Evolutionary conservation across 2,797 vertebrate species (phyloP).

Genomic region (Eupleurogrammus muticus): DNA sequence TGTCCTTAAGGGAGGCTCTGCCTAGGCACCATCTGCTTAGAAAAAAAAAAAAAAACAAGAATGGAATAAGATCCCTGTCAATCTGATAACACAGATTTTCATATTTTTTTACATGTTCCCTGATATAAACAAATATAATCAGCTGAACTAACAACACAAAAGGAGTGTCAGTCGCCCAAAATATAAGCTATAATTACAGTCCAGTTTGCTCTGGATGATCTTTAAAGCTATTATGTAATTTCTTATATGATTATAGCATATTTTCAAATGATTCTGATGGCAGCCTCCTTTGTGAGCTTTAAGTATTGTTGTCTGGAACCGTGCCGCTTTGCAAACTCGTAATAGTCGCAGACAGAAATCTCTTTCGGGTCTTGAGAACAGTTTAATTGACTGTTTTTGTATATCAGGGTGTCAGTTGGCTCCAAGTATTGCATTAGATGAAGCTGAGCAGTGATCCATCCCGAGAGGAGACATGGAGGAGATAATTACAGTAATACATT

Average conservation of each 20-base stretch:
- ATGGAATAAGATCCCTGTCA: too few relatives aligned
- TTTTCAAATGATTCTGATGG: neutral
- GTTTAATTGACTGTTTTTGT: slow-evolving; percentile 23
- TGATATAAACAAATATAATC: too few relatives aligned
- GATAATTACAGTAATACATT: slow-evolving; percentile 57
- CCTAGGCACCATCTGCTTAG: too few relatives aligned
- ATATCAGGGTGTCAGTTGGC: neutral
- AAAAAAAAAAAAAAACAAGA: too few relatives aligned
- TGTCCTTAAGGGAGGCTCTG: too few relatives aligned
- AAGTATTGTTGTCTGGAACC: neutral
- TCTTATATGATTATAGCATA: neutral
- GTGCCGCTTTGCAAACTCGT: neutral
- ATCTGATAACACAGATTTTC: too few relatives aligned
- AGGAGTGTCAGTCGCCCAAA: too few relatives aligned
- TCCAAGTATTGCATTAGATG: slow-evolving; percentile 15
- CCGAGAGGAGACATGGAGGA: slow-evolving; percentile 45
- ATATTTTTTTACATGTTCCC: too few relatives aligned
- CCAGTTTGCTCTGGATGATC: too few relatives aligned
- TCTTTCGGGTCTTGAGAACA: neutral
- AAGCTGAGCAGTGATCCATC: slow-evolving; percentile 36
- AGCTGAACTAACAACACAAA: too few relatives aligned
- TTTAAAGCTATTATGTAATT: too few relatives aligned
- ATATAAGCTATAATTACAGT: too few relatives aligned
- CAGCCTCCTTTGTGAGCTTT: neutral
- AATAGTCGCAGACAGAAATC: slow-evolving; percentile 5